Percentiles rank a stretch among this genome's conserved stretches.
These are phyloP conservation scores for Chironomus tentans DNA, from an alignment of 2,888 invertebrate genomes.

Conservation along the genomic window DNA sequence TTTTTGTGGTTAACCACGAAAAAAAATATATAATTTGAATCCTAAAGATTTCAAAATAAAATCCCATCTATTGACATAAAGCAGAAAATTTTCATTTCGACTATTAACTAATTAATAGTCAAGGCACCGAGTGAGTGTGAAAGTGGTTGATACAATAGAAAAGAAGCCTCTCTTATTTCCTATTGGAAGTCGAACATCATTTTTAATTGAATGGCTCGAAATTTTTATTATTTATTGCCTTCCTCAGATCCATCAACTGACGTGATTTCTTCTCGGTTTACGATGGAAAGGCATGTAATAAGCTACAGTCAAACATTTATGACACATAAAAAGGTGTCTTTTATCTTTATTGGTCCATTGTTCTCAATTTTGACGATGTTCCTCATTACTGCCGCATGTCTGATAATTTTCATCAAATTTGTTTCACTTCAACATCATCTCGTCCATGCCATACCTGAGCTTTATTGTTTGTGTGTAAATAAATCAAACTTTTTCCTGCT, in stretches of 20 bases:
- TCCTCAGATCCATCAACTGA: not conserved
- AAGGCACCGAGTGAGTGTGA: not conserved
- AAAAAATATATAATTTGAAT: not conserved
- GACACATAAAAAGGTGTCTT: constrained; percentile 3
- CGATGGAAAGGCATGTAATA: not conserved
- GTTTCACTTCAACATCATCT: not conserved
- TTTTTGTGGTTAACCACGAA: not conserved
- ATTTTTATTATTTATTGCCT: not conserved
- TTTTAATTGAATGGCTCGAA: no score
- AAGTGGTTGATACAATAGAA: not conserved
- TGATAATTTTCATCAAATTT: not conserved
- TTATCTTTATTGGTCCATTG: constrained; percentile 7
- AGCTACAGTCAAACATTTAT: not conserved
- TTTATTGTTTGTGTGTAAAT: not conserved
- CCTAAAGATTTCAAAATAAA: not conserved
- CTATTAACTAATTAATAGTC: not conserved
- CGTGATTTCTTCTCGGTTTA: not conserved
- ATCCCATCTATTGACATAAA: not conserved
- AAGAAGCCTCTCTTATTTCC: not conserved
- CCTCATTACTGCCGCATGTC: not conserved
- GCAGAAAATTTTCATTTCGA: no score
- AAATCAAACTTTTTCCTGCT: not conserved
- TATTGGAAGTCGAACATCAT: no score
- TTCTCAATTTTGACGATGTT: not conserved
- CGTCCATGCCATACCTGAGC: not conserved